These are phyloP conservation scores for Peromyscus melanophrys DNA, from an alignment of 2,797 vertebrate species.

Conservation along the genomic window DNA sequence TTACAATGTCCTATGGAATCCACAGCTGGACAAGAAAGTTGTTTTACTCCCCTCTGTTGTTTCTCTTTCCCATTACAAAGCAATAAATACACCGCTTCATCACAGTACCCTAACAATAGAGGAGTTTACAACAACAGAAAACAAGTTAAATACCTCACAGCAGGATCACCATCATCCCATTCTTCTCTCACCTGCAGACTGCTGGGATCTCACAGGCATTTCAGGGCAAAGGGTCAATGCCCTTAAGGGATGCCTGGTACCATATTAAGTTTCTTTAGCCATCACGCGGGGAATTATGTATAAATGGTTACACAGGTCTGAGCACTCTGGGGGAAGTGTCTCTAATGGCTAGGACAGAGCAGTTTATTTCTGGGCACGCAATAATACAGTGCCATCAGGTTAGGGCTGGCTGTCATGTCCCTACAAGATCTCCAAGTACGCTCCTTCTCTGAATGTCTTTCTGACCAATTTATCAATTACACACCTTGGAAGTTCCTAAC, in stretches of 20 bases:
- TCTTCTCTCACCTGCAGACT: background rate
- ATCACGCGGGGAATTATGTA: background rate
- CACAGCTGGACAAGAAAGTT: background rate
- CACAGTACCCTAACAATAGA: background rate
- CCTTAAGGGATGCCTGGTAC: no score
- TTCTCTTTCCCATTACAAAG: background rate
- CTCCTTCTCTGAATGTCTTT: background rate
- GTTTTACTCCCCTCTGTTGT: background rate
- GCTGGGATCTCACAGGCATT: background rate
- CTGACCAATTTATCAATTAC: background rate
- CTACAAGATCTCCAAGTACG: no score
- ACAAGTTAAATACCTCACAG: background rate
- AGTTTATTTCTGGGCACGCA: background rate
- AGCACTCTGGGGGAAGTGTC: background rate
- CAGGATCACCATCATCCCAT: background rate
- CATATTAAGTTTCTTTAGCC: background rate
- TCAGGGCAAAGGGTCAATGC: background rate
- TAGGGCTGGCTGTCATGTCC: no score
- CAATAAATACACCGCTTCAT: background rate
- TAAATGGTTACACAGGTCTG: background rate
- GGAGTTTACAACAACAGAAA: background rate
- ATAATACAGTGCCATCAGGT: background rate
- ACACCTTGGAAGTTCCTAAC: background rate
- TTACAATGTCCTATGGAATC: background rate
- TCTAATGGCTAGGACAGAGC: background rate